Base-by-base conservation (phyloP, 2,888 invertebrate genomes). In the Galerucella calmariensis region DNA sequence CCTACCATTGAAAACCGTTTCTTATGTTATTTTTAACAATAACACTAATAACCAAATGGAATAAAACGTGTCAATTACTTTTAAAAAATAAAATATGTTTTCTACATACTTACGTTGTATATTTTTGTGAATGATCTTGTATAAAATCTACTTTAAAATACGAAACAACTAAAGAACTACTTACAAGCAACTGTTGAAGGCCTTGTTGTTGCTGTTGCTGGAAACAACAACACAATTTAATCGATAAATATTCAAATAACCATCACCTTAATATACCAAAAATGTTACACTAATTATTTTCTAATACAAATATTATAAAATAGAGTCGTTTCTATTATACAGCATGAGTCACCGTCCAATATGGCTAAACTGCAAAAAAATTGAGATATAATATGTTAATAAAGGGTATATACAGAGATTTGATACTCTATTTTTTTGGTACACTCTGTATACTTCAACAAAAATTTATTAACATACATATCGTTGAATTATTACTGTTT, bases 131-230 rank as follows among this genome's bases (percentile, higher is more conserved):
- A 44, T 44, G 44, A 58, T 58, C 58, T 16, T 44, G 67, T 56
- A 41, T 58, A 53, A 27, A 48, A 56, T 51, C 56, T 73, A 59
- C 70, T 65, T 69, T 69, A 62, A 62, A 41, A 41, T 62, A 68
- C 61, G 24, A 78, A 79, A 76, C 75, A 72, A 78, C 78, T 78
- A 80, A 77, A 83, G 80, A 84, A 85, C 88, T 88, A 94, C 95
- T 94, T 93, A 96, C 96, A 93, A 96, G 92, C 90, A 96, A 92
- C 90, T 95, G 95, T 89, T 95, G 95, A 84, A 96, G 92, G 88
- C 95, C 95, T 89, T 95, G 95, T 90, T 95, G 95, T 90, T 95
- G 95, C 90, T 95, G 95, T 92, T 95, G 95, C 95, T 95, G 92
- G 87, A 91, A 88, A 85, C 86, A 87, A 87, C 87, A 87, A 87